Conservation (phyloP, 2,797 vertebrate species). For the Holocentrus rufus region DNA sequence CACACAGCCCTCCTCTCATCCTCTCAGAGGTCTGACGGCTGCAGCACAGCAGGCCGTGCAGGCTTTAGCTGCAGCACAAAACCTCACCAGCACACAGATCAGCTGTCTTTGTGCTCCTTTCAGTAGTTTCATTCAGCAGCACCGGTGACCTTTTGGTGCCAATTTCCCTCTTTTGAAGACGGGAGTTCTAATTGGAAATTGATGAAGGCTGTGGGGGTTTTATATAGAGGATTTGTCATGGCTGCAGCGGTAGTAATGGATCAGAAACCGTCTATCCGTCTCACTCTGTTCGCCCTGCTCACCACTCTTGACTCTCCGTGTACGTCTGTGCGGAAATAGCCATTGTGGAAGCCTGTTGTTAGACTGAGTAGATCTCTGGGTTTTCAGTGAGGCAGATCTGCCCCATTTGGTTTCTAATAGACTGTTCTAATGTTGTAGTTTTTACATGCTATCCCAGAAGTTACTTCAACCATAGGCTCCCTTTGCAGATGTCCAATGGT, state of each 20-base stretch:
- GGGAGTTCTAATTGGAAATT: slow-evolving; percentile 62
- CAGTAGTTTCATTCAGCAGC: slow-evolving; percentile 18
- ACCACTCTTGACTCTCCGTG: background rate
- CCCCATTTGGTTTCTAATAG: slow-evolving; percentile 10
- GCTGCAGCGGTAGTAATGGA: slow-evolving; percentile 40
- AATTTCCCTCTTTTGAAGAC: slow-evolving; percentile 42
- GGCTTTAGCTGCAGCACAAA: slow-evolving; percentile 22
- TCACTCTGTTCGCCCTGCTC: slow-evolving; percentile 13
- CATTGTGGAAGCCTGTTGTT: slow-evolving; percentile 6
- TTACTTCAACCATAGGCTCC: too few species aligned
- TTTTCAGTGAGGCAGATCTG: slow-evolving; percentile 16
- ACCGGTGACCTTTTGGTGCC: slow-evolving; percentile 50
- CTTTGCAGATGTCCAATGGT: too few species aligned
- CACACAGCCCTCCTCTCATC: slow-evolving; percentile 40
- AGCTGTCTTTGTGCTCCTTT: slow-evolving; percentile 24
- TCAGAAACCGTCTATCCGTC: slow-evolving; percentile 36
- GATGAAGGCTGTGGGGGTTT: slow-evolving; percentile 55
- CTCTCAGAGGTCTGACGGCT: slow-evolving; percentile 33
- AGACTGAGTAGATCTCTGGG: background rate
- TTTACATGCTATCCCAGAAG: too few species aligned
- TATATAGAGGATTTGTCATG: slow-evolving; percentile 54
- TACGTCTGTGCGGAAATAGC: slow-evolving; percentile 21
- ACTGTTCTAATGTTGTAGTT: too few species aligned
- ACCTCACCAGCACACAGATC: background rate
- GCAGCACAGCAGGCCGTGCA: slow-evolving; percentile 7